Percentiles rank a stretch among this genome's conserved stretches.
Evolutionary conservation across 2,888 invertebrate species (phyloP).

Genomic region (Hedychridium roseum): DNA sequence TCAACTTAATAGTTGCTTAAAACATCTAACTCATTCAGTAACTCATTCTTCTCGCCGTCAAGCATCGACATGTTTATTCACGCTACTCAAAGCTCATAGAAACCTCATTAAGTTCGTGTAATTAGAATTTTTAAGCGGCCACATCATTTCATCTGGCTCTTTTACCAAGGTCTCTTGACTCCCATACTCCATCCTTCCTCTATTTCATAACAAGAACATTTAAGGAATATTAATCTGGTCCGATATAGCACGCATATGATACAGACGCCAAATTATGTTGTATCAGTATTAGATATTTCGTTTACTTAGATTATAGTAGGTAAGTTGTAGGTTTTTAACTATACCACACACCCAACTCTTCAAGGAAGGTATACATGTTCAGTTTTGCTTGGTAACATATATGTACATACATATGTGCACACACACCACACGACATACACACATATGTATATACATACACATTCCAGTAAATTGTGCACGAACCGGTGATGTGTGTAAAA

Average conservation of each 20-base stretch:
- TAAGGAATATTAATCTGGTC: constrained; percentile 50
- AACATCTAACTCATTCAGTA: constrained; percentile 13
- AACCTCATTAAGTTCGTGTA: too few relatives aligned
- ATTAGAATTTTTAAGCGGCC: too few relatives aligned
- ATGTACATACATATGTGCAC: constrained; percentile 4
- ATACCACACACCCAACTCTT: constrained; percentile 41
- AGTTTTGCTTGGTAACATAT: constrained; percentile 10
- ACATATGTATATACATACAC: constrained; percentile 6
- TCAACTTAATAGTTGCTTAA: constrained; percentile 29
- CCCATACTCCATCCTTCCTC: constrained; percentile 15
- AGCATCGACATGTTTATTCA: not conserved
- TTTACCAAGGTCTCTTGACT: constrained; percentile 8
- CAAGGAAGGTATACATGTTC: constrained; percentile 31
- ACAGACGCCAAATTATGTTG: constrained; percentile 48
- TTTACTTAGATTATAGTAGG: constrained; percentile 48
- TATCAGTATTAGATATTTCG: constrained; percentile 44
- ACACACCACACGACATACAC: too few relatives aligned
- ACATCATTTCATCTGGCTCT: constrained; percentile 11
- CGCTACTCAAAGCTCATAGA: too few relatives aligned
- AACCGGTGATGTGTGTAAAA: constrained; percentile 8
- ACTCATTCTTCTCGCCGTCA: not conserved
- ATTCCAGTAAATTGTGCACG: constrained; percentile 9
- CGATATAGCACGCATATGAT: constrained; percentile 53
- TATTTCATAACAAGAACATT: constrained; percentile 44
- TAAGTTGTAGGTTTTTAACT: constrained; percentile 40